A percentile compares a stretch with the other conserved stretches of the same genome.
phyloP scores from a whole-genome alignment of 1,140 invertebrate species.

The Achatina immaculata region DNA sequence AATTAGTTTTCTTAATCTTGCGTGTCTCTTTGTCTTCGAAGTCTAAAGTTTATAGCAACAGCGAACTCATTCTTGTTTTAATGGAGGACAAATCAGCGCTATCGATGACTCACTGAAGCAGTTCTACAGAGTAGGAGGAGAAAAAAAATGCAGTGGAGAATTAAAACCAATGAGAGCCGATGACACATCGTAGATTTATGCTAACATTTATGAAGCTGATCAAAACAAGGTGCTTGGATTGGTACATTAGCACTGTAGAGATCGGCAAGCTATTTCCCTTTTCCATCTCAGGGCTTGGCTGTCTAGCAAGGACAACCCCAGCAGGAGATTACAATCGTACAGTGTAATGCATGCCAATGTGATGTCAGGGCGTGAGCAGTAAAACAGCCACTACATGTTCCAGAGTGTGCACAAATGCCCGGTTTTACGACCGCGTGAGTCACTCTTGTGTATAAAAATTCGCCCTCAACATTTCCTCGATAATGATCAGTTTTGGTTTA shows the following conservation, averaged over 20 bases:
- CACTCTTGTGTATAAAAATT: not conserved
- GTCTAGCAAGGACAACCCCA: not conserved
- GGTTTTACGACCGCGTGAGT: constrained; percentile 1
- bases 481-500: not conserved
- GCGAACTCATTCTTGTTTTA: no score
- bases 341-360: not conserved
- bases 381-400: constrained; percentile 1
- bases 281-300: not conserved
- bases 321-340: not conserved
- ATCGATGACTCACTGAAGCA: not conserved
- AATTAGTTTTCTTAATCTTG: no score
- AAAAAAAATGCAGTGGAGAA: not conserved
- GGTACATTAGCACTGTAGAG: not conserved
- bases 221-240: not conserved
- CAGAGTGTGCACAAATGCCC: not conserved
- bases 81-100: not conserved
- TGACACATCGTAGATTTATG: not conserved
- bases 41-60: no score
- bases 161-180: not conserved
- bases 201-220: not conserved
- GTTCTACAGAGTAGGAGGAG: not conserved
- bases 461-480: not conserved
- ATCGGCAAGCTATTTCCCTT: not conserved
- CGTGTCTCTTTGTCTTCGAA: no score
- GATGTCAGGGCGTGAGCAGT: not conserved